These are phyloP conservation scores for Abrostola tripartita DNA, from an alignment of 2,888 invertebrate genomes.

Conservation along the genomic window DNA sequence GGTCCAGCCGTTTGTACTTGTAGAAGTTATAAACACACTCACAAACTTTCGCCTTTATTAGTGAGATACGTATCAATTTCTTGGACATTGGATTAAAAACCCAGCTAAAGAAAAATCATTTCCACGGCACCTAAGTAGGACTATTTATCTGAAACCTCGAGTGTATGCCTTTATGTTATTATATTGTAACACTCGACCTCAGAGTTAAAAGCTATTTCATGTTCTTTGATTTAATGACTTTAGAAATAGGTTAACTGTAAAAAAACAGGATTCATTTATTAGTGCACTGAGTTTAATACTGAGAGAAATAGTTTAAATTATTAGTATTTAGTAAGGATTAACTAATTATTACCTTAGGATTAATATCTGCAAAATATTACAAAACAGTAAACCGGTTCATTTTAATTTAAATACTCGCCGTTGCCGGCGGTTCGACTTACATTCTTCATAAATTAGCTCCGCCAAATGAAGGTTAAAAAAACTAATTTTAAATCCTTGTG, in stretches of 20 bases:
- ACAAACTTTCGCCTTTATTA: too few species aligned
- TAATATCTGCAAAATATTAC: too few species aligned
- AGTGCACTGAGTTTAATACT: not conserved
- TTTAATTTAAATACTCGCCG: too few species aligned
- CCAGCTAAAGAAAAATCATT: not conserved
- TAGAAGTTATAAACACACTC: too few species aligned
- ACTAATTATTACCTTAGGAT: not conserved
- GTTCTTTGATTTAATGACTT: constrained; percentile 26
- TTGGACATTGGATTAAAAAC: not conserved
- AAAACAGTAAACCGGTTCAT: too few species aligned
- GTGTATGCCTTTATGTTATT: constrained; percentile 18
- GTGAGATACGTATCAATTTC: too few species aligned
- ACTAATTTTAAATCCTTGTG: too few species aligned
- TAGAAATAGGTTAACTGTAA: constrained; percentile 17
- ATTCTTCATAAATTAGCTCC: too few species aligned
- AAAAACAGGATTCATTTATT: constrained; percentile 3
- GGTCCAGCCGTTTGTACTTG: too few species aligned
- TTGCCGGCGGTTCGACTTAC: too few species aligned
- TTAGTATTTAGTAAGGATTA: not conserved
- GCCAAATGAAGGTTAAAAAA: too few species aligned
- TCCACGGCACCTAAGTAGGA: constrained; percentile 4
- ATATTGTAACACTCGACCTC: constrained; percentile 30
- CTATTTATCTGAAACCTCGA: constrained; percentile 6
- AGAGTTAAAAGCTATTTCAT: constrained; percentile 38
- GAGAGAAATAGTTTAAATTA: not conserved